A percentile compares a stretch with the other conserved stretches of the same genome.
Evolutionary conservation across 2,888 invertebrate species (phyloP).

Genomic region (Neoaliturus tenellus): DNA sequence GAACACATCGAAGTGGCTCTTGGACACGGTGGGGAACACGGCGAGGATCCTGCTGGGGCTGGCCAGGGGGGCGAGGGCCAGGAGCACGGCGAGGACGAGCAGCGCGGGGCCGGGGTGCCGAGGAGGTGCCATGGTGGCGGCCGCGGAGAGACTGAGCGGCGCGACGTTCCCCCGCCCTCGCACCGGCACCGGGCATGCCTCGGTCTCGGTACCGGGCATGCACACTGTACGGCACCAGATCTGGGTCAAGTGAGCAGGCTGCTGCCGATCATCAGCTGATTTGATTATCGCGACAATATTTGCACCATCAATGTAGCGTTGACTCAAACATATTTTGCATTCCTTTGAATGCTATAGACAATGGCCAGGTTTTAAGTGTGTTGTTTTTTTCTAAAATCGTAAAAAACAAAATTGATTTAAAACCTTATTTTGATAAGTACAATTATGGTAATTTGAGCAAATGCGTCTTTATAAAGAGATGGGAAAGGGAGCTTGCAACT

Average conservation of each 20-base stretch:
- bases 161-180: not conserved
- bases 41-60: constrained; percentile 59
- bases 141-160: not conserved
- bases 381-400: too few relatives aligned
- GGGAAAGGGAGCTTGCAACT: too few relatives aligned
- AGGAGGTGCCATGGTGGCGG: not conserved
- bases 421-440: too few relatives aligned
- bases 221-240: not conserved
- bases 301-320: not conserved
- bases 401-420: too few relatives aligned
- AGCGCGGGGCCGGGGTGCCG: not conserved
- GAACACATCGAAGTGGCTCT: constrained; percentile 63
- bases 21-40: constrained; percentile 62
- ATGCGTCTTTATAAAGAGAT: too few relatives aligned
- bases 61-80: not conserved
- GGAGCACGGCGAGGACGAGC: not conserved
- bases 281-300: not conserved
- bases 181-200: not conserved
- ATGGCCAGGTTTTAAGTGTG: too few relatives aligned
- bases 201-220: not conserved
- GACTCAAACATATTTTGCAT: too few relatives aligned
- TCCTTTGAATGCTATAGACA: too few relatives aligned
- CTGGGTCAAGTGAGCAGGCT: not conserved
- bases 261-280: not conserved
- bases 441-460: too few relatives aligned